These are phyloP conservation scores for Iphiclides podalirius DNA, from an alignment of 2,888 invertebrate genomes.

Conservation along the genomic window DNA sequence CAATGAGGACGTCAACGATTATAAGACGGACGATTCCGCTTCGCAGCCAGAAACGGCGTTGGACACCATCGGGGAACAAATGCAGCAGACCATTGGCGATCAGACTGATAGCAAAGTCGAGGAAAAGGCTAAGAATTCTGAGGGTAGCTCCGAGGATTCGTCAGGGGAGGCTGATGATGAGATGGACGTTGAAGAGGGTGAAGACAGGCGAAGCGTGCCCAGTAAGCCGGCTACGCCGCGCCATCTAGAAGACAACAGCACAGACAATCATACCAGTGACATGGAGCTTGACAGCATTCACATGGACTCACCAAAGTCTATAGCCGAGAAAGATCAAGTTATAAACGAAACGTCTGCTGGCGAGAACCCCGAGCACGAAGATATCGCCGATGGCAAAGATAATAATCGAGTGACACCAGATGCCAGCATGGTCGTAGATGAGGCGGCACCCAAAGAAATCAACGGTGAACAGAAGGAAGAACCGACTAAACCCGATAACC, in stretches of 20 bases:
- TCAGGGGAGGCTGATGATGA: conserved; percentile 84
- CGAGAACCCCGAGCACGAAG: conserved; percentile 45
- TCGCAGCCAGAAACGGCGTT: conserved; percentile 39
- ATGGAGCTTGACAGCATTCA: conserved; percentile 75
- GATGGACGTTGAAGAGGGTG: conserved; percentile 82
- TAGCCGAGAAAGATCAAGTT: conserved; percentile 62
- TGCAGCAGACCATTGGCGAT: conserved; percentile 36
- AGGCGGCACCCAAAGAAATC: conserved; percentile 26
- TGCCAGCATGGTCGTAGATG: conserved; percentile 29
- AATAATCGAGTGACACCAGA: conserved; percentile 30
- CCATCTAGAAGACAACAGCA: conserved; percentile 63
- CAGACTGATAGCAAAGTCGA: conserved; percentile 44
- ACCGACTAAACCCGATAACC: conserved; percentile 41
- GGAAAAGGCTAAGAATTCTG: conserved; percentile 61
- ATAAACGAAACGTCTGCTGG: conserved; percentile 50
- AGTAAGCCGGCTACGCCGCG: conserved; percentile 61
- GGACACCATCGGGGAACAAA: conserved; percentile 26
- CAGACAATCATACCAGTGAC: conserved; percentile 72
- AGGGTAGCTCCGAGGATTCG: conserved; percentile 80
- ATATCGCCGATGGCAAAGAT: conserved; percentile 32
- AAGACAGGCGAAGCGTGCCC: conserved; percentile 60
- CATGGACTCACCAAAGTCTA: conserved; percentile 70
- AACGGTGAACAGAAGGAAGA: conserved; percentile 35
- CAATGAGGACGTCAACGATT: conserved; percentile 40
- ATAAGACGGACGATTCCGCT: conserved; percentile 55